Base-by-base conservation (phyloP, 2,797 vertebrate species). In the Glossophaga mutica region DNA sequence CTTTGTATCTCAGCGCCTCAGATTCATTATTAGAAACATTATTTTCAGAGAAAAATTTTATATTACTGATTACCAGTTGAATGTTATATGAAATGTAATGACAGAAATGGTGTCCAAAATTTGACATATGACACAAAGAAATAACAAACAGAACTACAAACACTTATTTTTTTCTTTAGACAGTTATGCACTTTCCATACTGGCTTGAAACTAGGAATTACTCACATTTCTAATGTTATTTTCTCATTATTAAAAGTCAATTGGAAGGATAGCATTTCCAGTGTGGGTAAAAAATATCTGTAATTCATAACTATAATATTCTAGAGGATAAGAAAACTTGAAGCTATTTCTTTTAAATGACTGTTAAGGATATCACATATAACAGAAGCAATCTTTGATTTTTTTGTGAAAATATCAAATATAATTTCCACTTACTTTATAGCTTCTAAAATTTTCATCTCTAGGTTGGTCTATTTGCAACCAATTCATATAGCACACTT, bases 231-330 rank as follows among this genome's bases (percentile, higher is more conserved):
- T 59, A 92, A 87, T 92, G 24, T 46, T 92, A 84, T 86, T 87
- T 89, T 71, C n/a, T 21, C 34, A 84, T 37, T 90, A 65, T 76
- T 81, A 55, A 90, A 93, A 90, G 94, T 92, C 39, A 42, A 34
- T 93, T 18, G 46, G 46, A 95, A 65, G 50, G 88, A 78, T 34
- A 81, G 11, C 26, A 48, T 88, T 65, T 85, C 44, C 48, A 83
- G 29, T 1, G 4, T 26, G 55, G 3, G 1, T 76, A 19, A 89
- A 37, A 95, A 74, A 94, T 88, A 48, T 26, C 62, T 76, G 7
- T 50, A 82, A 70, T 86, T 83, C 15, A 44, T 82, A 46, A 29
- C 11, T 88, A 11, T 71, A 70, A 90, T 79, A 89, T 85, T 42
- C 50, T 82, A 70, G 4, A 67, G 9, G 8, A 94, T 32, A 67